phyloP scores from a whole-genome alignment of 2,888 invertebrate genomes.

The Cheilosia soror region DNA sequence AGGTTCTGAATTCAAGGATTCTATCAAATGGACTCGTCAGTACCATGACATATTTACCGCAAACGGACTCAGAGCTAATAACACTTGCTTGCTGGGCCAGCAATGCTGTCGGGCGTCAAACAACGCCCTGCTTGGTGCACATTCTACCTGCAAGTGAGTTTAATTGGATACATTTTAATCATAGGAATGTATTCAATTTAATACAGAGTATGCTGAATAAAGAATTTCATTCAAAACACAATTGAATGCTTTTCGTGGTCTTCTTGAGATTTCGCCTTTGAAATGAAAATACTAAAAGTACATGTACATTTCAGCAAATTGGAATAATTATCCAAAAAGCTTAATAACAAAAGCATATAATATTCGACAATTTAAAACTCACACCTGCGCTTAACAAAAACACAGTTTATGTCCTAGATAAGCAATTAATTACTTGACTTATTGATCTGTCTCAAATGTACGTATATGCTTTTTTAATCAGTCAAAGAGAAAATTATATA shows the following conservation, averaged over 20 bases:
- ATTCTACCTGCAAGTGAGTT: slow-evolving; percentile 91
- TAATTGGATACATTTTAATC: neutral
- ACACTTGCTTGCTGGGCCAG: slow-evolving; percentile 95
- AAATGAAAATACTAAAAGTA: neutral
- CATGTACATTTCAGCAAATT: slow-evolving; percentile 29
- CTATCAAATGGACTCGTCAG: slow-evolving; percentile 85
- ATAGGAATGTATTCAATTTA: neutral
- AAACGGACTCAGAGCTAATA: slow-evolving; percentile 88
- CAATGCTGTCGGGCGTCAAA: slow-evolving; percentile 92
- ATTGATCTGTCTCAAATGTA: neutral
- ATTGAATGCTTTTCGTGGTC: no score
- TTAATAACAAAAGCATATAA: slow-evolving; percentile 31
- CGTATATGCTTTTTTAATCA: no score
- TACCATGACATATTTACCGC: slow-evolving; percentile 86
- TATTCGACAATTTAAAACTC: slow-evolving; percentile 27
- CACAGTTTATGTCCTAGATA: slow-evolving; percentile 6
- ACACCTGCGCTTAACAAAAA: slow-evolving; percentile 17
- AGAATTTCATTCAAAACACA: no score
- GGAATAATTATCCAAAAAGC: slow-evolving; percentile 53
- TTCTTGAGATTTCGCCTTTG: neutral
- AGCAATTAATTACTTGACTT: slow-evolving; percentile 40
- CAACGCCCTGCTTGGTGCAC: slow-evolving; percentile 91
- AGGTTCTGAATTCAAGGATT: slow-evolving; percentile 85
- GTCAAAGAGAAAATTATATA: no score
- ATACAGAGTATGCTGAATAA: neutral